Conservation (phyloP, 2,113 vertebrate species). For the Glaucidium brasilianum region DNA sequence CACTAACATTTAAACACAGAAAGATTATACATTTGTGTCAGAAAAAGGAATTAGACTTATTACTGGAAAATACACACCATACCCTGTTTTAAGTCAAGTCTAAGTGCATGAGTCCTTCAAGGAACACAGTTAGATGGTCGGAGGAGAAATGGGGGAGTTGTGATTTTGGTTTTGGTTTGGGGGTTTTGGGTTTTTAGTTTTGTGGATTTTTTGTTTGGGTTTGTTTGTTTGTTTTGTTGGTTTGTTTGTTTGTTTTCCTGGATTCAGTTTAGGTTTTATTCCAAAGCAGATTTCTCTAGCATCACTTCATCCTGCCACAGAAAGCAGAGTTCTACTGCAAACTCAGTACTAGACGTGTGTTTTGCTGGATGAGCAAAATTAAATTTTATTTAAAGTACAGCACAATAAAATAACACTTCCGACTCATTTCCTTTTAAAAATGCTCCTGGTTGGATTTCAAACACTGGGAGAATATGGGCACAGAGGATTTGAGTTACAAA, state of each 20-base stretch:
- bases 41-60: background rate
- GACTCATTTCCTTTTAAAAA: conserved; percentile 14
- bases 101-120: background rate
- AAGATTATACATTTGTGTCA: background rate
- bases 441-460: conserved; percentile 9
- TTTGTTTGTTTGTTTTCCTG: background rate
- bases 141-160: background rate
- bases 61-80: background rate
- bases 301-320: rapidly evolving
- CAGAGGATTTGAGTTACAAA: conserved; percentile 13
- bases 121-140: background rate
- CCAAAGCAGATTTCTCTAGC: background rate
- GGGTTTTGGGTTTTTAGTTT: background rate
- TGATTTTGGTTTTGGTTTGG: background rate
- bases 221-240: background rate
- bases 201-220: background rate
- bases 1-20: background rate
- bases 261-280: background rate
- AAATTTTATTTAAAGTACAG: conserved; percentile 29
- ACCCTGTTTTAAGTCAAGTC: background rate
- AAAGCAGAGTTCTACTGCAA: background rate
- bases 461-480: background rate
- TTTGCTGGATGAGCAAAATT: background rate
- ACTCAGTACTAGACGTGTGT: background rate
- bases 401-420: conserved; percentile 24